Evolutionary conservation across 2,888 invertebrate genomes (phyloP).

Genomic region (Seira ritae): DNA sequence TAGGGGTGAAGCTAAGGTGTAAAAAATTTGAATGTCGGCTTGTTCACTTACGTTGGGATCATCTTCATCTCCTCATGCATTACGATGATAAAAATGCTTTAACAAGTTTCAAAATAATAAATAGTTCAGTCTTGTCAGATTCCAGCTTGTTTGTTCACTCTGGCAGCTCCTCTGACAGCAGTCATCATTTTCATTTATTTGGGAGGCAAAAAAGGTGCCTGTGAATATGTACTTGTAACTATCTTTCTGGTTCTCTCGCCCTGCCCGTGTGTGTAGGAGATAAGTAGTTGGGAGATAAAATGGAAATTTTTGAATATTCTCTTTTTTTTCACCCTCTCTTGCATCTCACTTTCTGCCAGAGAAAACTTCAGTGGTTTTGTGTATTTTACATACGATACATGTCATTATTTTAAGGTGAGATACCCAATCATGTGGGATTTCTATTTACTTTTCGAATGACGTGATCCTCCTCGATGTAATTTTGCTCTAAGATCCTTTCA

Average conservation of each 20-base stretch:
- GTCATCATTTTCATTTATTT: constrained; percentile 15
- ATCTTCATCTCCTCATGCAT: constrained; percentile 21
- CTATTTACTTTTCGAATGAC: background rate
- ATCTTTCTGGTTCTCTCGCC: background rate
- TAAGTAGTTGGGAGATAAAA: background rate
- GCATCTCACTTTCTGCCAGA: background rate
- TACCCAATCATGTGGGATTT: constrained; percentile 11
- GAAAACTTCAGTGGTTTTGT: background rate
- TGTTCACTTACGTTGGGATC: background rate
- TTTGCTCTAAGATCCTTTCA: too few species aligned
- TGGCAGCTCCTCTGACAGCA: constrained; percentile 7
- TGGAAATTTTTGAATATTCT: background rate
- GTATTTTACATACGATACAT: background rate
- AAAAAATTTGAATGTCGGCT: background rate
- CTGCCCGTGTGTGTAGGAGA: background rate
- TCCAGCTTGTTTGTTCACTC: constrained; percentile 40
- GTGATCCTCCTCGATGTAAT: too few species aligned
- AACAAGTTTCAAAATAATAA: constrained; percentile 53
- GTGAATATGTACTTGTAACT: background rate
- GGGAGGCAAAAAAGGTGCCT: background rate
- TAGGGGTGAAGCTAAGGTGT: background rate
- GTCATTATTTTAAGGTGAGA: constrained; percentile 16
- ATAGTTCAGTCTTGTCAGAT: constrained; percentile 44
- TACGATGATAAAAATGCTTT: constrained; percentile 29
- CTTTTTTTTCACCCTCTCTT: background rate